phyloP scores from a whole-genome alignment of 2,888 invertebrate species.

The Eledone cirrhosa region DNA sequence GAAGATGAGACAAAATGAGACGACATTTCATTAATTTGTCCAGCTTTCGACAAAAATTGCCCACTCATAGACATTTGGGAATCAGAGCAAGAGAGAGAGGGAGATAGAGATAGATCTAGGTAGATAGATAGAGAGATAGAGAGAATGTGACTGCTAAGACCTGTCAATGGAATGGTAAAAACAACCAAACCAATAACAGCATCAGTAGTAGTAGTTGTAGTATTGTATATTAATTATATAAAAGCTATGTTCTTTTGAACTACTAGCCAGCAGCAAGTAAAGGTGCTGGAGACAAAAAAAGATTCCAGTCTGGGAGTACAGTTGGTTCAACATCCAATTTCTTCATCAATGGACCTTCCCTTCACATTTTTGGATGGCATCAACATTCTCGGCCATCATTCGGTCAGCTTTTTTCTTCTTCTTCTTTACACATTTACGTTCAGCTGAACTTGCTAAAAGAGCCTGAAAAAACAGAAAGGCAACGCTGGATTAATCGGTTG shows the following conservation, averaged over 20 bases:
- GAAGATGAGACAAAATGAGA: no score
- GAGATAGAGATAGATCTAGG: no score
- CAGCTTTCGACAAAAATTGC: no score
- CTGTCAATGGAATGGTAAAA: no score
- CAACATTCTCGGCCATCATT: slow-evolving; percentile 53
- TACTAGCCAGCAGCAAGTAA: neutral
- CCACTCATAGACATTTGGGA: neutral
- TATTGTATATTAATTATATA: no score
- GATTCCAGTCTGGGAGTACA: slow-evolving; percentile 1
- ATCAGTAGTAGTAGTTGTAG: no score
- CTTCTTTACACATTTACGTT: slow-evolving; percentile 85
- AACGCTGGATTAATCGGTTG: neutral
- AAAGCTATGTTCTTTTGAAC: neutral
- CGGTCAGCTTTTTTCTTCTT: slow-evolving; percentile 89
- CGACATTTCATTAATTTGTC: no score
- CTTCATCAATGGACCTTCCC: slow-evolving; percentile 23
- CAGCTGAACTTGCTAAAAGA: slow-evolving; percentile 77
- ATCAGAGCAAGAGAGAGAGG: neutral
- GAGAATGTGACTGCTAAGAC: no score
- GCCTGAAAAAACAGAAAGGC: slow-evolving; percentile 69
- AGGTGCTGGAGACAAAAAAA: neutral
- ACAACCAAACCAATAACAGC: no score
- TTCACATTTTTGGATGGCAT: slow-evolving; percentile 28
- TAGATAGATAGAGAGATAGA: no score
- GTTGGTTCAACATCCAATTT: slow-evolving; percentile 9